Evolutionary conservation across 1,140 invertebrate genomes (phyloP).

Genomic region (Drosophila sp.): DNA sequence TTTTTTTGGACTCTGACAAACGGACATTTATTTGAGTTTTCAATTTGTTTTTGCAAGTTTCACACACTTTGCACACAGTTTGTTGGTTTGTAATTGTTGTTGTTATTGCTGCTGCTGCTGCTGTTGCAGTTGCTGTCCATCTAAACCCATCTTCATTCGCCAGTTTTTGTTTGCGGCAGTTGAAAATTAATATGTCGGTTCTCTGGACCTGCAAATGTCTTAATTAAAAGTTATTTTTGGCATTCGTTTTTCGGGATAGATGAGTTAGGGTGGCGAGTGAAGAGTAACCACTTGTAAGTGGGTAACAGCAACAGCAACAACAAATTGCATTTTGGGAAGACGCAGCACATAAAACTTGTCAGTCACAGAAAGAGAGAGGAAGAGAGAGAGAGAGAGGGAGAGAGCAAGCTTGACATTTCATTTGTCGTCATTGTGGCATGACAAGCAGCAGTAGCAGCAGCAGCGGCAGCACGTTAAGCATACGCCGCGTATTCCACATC

Average conservation of each 20-base stretch:
- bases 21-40: constrained; percentile 69
- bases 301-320: constrained; percentile 4
- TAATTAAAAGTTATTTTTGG: constrained; percentile 74
- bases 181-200: constrained; percentile 73
- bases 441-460: constrained; percentile 4
- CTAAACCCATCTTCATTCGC: constrained; percentile 57
- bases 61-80: constrained; percentile 57
- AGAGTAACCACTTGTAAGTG: neutral
- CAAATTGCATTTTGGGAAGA: constrained; percentile 42
- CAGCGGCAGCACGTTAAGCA: constrained; percentile 41
- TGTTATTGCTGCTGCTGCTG: constrained; percentile 30
- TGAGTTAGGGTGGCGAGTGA: neutral
- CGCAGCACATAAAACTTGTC: constrained; percentile 55
- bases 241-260: constrained; percentile 28
- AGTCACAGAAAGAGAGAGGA: constrained; percentile 22
- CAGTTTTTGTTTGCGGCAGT: constrained; percentile 60
- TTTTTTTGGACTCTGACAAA: constrained; percentile 2
- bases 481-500: constrained; percentile 45
- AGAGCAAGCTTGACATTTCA: constrained; percentile 44
- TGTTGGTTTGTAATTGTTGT: constrained; percentile 25
- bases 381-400: no score
- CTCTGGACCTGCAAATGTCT: constrained; percentile 73
- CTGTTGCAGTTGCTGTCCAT: constrained; percentile 40
- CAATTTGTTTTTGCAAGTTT: constrained; percentile 60
- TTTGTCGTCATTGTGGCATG: constrained; percentile 47